Conservation (phyloP, 2,797 vertebrate genomes). For the Chrosomus eos region DNA sequence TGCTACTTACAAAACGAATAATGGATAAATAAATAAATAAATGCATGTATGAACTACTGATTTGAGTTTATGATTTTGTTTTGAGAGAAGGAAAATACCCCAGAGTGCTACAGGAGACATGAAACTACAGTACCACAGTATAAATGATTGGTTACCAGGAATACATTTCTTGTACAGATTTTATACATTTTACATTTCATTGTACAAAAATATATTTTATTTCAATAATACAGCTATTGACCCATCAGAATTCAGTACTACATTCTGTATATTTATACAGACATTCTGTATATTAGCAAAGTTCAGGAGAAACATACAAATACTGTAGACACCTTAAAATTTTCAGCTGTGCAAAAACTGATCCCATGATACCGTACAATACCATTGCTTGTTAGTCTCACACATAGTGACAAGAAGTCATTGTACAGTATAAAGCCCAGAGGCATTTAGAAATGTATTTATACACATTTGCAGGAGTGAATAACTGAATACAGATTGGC, state of each 20-base stretch:
- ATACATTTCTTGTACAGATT: background rate
- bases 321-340: background rate
- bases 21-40: background rate
- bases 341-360: background rate
- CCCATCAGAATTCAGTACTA: no score
- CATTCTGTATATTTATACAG: no score
- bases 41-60: background rate
- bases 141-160: background rate
- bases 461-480: conserved; percentile 34
- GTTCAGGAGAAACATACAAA: background rate
- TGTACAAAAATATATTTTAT: background rate
- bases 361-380: background rate
- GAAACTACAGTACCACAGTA: background rate
- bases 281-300: background rate
- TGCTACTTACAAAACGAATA: background rate
- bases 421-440: conserved; percentile 29
- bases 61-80: background rate
- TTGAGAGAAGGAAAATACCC: background rate
- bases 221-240: no score
- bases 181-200: background rate
- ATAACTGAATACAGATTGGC: conserved; percentile 58
- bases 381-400: conserved; percentile 6
- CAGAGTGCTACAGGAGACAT: background rate
- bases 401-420: background rate
- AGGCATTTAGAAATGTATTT: conserved; percentile 24